Base-by-base conservation (phyloP, 2,797 vertebrate genomes). In the Sebastes melanostomus region DNA sequence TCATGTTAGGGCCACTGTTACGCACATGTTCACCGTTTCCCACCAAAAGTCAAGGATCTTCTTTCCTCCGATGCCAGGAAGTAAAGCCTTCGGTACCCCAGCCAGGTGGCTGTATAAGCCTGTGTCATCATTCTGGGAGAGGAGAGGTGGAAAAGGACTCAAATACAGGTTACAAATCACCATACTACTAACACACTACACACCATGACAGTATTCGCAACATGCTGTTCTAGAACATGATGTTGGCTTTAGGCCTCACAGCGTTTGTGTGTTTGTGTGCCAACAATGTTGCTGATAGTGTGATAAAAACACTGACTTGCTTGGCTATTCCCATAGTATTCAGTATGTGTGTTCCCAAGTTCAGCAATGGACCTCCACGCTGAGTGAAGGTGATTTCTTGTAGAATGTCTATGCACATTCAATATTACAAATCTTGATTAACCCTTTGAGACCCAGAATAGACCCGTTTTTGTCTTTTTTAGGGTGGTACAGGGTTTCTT, bases 41-140 rank as follows among this genome's bases (percentile, higher is more conserved):
- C 96, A 97, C 96, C 96, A 97, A 74, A 97, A 97, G 82, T 97
- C 96, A 27, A 97, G 91, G 62, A 97, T 96, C 85, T 96, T 97
- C 89, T 95, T 96, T 4, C 96, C 96, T 32, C 96, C 94, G 0
- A 90, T 92, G 25, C 96, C 96, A 59, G 96, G 96, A 22, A 97
- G 93, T 78, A 97, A 83, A 32, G 96, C 96, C 88, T 97, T 97
- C 0, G 96, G 96, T 1, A 97, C 94, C 2, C 95, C 94, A 1
- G 89, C 66, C 74, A 97, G 87, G 81, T 96, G 95, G 63, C 90
- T 82, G 83, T 96, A 96, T 8, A 97, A 81, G 14, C 96, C 96
- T 0, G 95, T 96, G 59, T 93, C 91, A 83, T 97, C 96, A 68
- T 94, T 95, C 96, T 97, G 85, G 4, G 75, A 77, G 16, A 7